Conservation (phyloP, 2,888 invertebrate species). For the Melikaiella ostensackeni region DNA sequence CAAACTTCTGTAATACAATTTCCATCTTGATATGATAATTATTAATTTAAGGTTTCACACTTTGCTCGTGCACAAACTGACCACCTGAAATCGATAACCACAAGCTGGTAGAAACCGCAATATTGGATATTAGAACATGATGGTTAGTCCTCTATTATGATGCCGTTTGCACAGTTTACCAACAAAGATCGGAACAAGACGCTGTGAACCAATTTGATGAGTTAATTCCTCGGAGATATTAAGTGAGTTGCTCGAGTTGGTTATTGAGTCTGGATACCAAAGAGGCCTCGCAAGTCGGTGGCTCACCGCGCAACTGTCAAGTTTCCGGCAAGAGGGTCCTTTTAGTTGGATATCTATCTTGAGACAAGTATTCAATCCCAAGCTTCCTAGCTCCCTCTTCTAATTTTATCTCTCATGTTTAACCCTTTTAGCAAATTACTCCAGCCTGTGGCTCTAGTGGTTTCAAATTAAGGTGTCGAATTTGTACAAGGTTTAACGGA, state of each 20-base stretch:
- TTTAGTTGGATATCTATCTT: slow-evolving; percentile 17
- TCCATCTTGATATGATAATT: background rate
- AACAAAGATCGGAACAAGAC: slow-evolving; percentile 19
- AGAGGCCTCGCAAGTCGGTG: slow-evolving; percentile 6
- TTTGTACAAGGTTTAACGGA: slow-evolving; percentile 12
- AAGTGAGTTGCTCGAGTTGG: slow-evolving; percentile 15
- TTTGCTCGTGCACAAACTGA: background rate
- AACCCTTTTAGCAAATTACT: slow-evolving; percentile 27
- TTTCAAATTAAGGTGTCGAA: slow-evolving; percentile 38
- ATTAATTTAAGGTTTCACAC: background rate
- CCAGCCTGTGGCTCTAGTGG: slow-evolving; percentile 12
- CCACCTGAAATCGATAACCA: background rate
- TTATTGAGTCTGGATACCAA: slow-evolving; percentile 13
- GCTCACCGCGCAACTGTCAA: slow-evolving; percentile 25
- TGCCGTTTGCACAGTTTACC: slow-evolving; percentile 3
- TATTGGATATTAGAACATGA: slow-evolving; percentile 3
- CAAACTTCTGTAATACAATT: background rate
- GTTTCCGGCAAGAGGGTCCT: slow-evolving; percentile 15
- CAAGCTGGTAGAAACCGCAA: background rate
- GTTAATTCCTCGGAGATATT: slow-evolving; percentile 30
- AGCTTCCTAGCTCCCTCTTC: background rate
- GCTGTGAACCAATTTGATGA: slow-evolving; percentile 3
- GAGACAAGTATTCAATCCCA: slow-evolving; percentile 21
- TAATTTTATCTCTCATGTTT: background rate
- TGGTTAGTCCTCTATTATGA: background rate